Evolutionary conservation across 1,140 invertebrate genomes (phyloP), one percentile per base, ranked within the genome.

Genomic region (Eciton burchellii): DNA sequence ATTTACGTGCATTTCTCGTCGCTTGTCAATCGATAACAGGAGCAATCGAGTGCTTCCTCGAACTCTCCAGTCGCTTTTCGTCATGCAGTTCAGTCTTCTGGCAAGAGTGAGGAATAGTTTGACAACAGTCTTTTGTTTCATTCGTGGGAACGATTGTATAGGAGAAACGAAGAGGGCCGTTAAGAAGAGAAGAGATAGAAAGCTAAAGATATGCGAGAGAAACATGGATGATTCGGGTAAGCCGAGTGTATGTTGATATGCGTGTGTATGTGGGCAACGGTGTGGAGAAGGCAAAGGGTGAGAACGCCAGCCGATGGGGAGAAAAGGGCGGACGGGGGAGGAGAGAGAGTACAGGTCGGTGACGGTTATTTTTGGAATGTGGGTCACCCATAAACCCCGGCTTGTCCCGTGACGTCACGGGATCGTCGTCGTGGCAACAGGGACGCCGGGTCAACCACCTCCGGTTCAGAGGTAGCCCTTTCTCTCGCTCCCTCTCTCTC

Each of bases 331-430:
- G 41, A 43, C 35, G 56, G 56, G 16, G 60, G 59, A 70, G 76
- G 49, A 63, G 41, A 63, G 60, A 47, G 57, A 54, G 81, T 79
- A 81, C 81, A 86, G 87, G 84, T 91, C 84, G 89, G 79, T 81
- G 83, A 85, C 85, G 85, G 88, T 88, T 91, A 91, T 91, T 90
- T 91, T 91, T 91, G 66, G 91, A 90, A 91, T 91, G 84, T 91
- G 70, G 91, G 91, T 91, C 89, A 91, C 91, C 91, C 85, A 91
- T 91, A 91, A 91, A 91, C 90, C 89, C 84, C 82, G 81, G 85
- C 70, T 89, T 85, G 87, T 90, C 92, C 92, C 91, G 92, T 94
- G 93, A 94, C 93, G 93, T 94, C 92, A 94, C 91, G 71, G 91
- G 91, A 92, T 89, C 86, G 90, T 91, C 83, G 90, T 91, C 91